Conservation (phyloP, 2,888 invertebrate genomes). For the Drosophila merina region DNA sequence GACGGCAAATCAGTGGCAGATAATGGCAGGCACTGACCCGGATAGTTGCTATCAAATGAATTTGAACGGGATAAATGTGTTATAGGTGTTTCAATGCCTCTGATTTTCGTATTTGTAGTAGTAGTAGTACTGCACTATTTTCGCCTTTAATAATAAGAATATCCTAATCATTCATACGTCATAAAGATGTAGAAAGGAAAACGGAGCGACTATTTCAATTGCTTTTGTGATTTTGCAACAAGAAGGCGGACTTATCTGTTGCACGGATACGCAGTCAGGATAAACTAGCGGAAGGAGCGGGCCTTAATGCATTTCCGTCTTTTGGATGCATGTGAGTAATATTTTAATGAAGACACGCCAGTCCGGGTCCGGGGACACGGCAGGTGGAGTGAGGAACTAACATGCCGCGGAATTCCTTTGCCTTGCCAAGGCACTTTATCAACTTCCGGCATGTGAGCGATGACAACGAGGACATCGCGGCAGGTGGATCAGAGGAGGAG, state of each 20-base stretch:
- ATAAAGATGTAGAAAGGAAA: background rate
- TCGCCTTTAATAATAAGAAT: too few species aligned
- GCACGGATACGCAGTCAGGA: slow-evolving; percentile 31
- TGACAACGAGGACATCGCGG: slow-evolving; percentile 36
- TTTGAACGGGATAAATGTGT: background rate
- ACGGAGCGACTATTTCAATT: slow-evolving; percentile 4
- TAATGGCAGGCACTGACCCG: slow-evolving; percentile 2
- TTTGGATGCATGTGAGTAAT: slow-evolving; percentile 56
- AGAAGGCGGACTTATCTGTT: slow-evolving; percentile 44
- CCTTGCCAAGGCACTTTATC: slow-evolving; percentile 72
- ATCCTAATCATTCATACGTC: background rate
- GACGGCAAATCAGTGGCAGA: slow-evolving; percentile 29
- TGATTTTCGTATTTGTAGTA: too few species aligned
- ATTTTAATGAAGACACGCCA: slow-evolving; percentile 66
- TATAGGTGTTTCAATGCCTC: background rate
- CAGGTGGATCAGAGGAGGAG: slow-evolving; percentile 6
- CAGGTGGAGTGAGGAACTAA: slow-evolving; percentile 3
- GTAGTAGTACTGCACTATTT: too few species aligned
- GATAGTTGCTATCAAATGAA: background rate
- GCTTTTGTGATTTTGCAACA: slow-evolving; percentile 31
- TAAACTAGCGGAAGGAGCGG: slow-evolving; percentile 17
- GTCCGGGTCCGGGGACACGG: slow-evolving; percentile 21
- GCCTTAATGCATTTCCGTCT: slow-evolving; percentile 67
- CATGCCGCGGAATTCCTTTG: slow-evolving; percentile 69
- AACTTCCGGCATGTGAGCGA: slow-evolving; percentile 73